These are phyloP conservation scores for Jordanella pulchra DNA, from an alignment of 2,797 vertebrate species.

Conservation along the genomic window DNA sequence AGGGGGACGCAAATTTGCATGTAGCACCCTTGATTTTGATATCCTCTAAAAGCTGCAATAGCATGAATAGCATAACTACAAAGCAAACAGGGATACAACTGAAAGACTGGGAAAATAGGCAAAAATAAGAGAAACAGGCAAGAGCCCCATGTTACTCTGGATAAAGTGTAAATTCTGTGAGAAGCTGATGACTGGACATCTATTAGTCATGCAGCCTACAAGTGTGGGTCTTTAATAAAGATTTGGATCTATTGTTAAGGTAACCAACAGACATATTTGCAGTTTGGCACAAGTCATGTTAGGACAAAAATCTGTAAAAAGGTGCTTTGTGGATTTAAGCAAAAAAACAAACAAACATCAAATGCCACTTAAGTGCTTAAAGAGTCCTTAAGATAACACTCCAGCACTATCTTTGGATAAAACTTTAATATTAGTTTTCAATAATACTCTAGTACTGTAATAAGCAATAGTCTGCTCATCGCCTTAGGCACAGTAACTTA, in stretches of 20 bases:
- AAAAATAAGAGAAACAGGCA: no score
- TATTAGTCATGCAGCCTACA: not conserved
- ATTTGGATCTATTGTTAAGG: not conserved
- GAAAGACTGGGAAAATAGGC: no score
- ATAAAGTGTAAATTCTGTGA: not conserved
- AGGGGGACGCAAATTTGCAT: not conserved
- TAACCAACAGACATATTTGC: not conserved
- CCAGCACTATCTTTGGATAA: no score
- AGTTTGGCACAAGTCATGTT: not conserved
- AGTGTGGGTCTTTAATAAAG: not conserved
- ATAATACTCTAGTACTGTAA: no score
- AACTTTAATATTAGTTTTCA: no score
- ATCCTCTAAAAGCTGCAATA: no score
- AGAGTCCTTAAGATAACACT: conserved; percentile 6
- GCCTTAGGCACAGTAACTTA: not conserved
- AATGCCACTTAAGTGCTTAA: not conserved
- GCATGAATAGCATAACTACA: no score
- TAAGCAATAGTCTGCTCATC: conserved; percentile 17
- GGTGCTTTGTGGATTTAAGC: not conserved
- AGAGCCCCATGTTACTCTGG: no score
- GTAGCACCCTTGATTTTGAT: no score
- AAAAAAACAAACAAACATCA: not conserved
- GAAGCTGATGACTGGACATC: not conserved
- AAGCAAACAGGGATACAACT: no score
- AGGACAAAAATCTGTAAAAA: not conserved